These are phyloP conservation scores for Phaonia tiefii DNA, from an alignment of 2,888 invertebrate genomes.

Conservation along the genomic window DNA sequence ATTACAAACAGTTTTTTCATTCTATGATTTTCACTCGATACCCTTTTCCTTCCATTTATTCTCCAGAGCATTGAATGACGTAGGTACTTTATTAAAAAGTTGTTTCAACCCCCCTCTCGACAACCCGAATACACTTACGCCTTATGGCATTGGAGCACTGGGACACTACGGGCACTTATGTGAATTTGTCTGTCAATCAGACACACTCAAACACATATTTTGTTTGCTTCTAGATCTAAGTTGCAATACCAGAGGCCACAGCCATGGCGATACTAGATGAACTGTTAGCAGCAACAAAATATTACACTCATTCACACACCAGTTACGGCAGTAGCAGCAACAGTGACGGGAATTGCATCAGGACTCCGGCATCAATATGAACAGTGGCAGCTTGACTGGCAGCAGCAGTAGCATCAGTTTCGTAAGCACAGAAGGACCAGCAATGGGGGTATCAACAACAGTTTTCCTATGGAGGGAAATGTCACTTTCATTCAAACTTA, in stretches of 20 bases:
- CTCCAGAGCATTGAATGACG: neutral
- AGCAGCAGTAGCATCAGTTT: neutral
- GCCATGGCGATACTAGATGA: neutral
- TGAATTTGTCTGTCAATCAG: neutral
- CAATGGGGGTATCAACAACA: constrained; percentile 12
- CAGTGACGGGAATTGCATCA: neutral
- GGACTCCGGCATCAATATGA: neutral
- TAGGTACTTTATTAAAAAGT: neutral
- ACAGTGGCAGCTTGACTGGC: neutral
- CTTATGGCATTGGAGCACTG: constrained; percentile 27
- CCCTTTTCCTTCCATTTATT: neutral
- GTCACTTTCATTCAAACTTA: constrained; percentile 59
- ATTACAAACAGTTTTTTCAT: constrained; percentile 7
- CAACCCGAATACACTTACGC: neutral
- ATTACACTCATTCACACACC: constrained; percentile 35
- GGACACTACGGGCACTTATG: neutral
- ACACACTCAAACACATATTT: neutral
- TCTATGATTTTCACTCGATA: neutral
- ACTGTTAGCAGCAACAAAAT: constrained; percentile 40
- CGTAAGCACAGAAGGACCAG: neutral
- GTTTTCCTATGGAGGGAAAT: constrained; percentile 35
- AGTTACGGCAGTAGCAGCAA: neutral
- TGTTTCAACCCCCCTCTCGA: neutral
- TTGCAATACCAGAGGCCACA: neutral
- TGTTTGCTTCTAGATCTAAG: neutral